These are phyloP conservation scores for Lasioglossum leucozonium DNA, from an alignment of 2,888 invertebrate genomes.

Conservation along the genomic window DNA sequence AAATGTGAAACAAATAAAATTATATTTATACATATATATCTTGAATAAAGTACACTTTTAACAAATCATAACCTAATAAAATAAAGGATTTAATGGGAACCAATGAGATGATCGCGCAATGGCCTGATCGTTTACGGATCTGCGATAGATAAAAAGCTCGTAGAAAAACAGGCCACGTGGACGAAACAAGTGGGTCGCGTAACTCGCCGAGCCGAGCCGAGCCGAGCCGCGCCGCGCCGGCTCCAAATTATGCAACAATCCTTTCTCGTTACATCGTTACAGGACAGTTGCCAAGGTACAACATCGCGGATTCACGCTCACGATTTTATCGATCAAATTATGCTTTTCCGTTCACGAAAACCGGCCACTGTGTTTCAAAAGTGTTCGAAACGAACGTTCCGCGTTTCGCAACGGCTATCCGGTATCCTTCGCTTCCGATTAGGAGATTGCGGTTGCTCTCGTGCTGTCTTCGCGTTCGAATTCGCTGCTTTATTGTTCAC, in stretches of 20 bases:
- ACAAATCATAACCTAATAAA: too few species aligned
- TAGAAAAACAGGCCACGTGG: neutral
- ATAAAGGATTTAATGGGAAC: neutral
- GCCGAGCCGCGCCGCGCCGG: neutral
- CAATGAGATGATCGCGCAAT: neutral
- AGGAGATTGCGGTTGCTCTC: neutral
- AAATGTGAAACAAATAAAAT: too few species aligned
- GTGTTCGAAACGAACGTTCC: neutral
- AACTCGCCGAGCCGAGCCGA: neutral
- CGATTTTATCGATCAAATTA: conserved; percentile 36
- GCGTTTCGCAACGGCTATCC: neutral
- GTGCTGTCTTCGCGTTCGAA: neutral
- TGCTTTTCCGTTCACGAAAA: conserved; percentile 26
- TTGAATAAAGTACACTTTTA: too few species aligned
- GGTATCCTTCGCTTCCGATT: conserved; percentile 8
- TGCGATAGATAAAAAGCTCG: neutral
- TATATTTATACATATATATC: too few species aligned
- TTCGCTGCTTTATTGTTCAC: neutral
- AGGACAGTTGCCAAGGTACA: neutral
- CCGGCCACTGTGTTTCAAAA: neutral
- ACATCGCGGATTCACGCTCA: neutral
- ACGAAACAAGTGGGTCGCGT: neutral
- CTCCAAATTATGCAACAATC: conserved; percentile 14
- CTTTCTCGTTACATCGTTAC: conserved; percentile 3
- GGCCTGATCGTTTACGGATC: neutral